These are phyloP conservation scores for Parauchenoglanis punctatus DNA, from an alignment of 2,797 vertebrate genomes.

Conservation along the genomic window DNA sequence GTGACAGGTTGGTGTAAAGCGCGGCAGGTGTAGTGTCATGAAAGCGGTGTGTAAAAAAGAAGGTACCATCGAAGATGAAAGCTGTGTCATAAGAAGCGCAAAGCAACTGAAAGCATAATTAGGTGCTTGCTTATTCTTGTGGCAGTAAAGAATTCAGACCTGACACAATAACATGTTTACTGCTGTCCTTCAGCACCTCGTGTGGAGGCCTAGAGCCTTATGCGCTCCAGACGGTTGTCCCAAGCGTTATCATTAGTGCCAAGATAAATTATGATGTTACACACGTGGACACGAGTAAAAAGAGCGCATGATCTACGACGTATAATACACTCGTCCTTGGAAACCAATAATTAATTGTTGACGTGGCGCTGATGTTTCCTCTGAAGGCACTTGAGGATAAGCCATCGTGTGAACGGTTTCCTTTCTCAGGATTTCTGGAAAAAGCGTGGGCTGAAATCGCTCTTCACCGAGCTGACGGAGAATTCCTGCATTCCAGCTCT, in stretches of 20 bases:
- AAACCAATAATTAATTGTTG: neutral
- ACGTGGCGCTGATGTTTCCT: neutral
- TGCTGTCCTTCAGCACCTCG: neutral
- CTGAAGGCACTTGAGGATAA: too few species aligned
- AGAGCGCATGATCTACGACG: neutral
- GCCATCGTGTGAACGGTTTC: neutral
- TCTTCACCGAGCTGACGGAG: neutral
- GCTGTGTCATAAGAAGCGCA: neutral
- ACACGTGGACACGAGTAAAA: neutral
- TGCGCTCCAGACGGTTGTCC: neutral
- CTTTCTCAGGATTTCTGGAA: neutral
- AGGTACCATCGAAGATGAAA: neutral
- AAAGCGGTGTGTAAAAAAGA: neutral
- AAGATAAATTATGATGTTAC: neutral
- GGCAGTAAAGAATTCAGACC: neutral
- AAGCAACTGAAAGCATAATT: neutral
- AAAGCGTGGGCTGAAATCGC: neutral
- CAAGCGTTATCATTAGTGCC: neutral
- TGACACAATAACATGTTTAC: neutral
- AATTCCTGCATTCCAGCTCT: neutral
- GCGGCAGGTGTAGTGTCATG: neutral
- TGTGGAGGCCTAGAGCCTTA: neutral
- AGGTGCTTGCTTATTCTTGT: too few species aligned
- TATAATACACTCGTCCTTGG: neutral
- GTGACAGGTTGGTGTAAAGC: neutral